Evolutionary conservation across 2,888 invertebrate genomes (phyloP), one percentile per base, ranked within the genome.

Genomic region (Leucophora obtusa): DNA sequence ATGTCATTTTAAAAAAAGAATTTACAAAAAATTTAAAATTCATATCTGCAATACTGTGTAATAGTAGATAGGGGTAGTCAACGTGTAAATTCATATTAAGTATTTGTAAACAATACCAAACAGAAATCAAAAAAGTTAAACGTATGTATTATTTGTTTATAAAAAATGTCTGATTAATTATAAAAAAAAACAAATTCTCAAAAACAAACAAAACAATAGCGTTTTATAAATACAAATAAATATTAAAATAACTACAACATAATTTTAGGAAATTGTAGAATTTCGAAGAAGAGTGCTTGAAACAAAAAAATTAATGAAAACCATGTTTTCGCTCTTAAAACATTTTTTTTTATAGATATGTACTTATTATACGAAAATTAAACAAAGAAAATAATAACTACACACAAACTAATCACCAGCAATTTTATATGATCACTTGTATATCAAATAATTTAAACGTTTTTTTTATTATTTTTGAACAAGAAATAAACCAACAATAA

Each of bases 351-450:
- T 58, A 69, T 71, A 63, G 62, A 63, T 38, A 76, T 73, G 77
- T 81, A 81, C 81, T 77, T 81, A 81, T 70, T 69, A 51, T 77
- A 75, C 53, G 11, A 38, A 68, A 60, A 28, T 35, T 43, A 28
- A 59, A 63, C 11, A 33, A 17, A 28, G 1, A 28, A 28, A 28
- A 28, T 72, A 63, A 24, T 47, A 60, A 28, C 28, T 21, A 70
- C 43, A 38, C 54, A 54, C 21, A 65, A 4, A 59, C 53, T 53
- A 28, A 69, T 56, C 8, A 66, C 33, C 17, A 62, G 50, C 50
- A 68, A 60, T 35, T 47, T 47, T 66, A n/a, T 58, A 24, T 33
- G n/a, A 54, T 63, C 54, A 62, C n/a, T 8, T 28, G 11, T 21
- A 50, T 47, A 51, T 66, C 43, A 18, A 9, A 62, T 38, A 28